Base-by-base conservation (phyloP, 2,888 invertebrate genomes). In the Cataglyphis rosenhaueri region DNA sequence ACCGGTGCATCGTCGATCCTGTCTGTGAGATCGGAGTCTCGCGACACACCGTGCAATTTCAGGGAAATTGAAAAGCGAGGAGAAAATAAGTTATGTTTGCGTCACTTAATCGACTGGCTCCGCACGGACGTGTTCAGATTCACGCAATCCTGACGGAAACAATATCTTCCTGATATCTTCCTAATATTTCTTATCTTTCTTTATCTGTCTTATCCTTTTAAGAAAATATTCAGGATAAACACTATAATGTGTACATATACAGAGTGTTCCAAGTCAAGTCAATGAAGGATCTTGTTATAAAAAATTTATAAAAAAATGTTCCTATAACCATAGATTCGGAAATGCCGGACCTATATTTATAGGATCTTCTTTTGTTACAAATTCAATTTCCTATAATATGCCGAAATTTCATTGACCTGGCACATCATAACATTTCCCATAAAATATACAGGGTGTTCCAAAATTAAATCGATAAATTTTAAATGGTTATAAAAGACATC, bases 1-100 rank as follows among this genome's bases (percentile, higher is more conserved):
- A 68, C 57, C 57, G 68, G 78, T 78, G 78, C 78, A 78, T 68
- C 66, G 57, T 57, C 66, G 76, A 78, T 57, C 57, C 76, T 44
- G 41, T 32, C 78, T 44, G 32, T 44, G 66, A 66, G 66, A 65
- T 29, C 76, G 10, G 29, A 41, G 66, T 57, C 55, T 66, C 21
- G 48, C 73, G 73, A 59, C 41, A 41, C 32, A 38, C 38, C 15
- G 29, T 25, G n/a, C 65, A 66, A 78, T 78, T 68, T 66, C 68
- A 68, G 21, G 41, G 41, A 41, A 68, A n/a, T 52, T 32, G 29
- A 66, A 65, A 76, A 52, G 64, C 64, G 9, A 64, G 25, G 9
- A 38, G 15, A 57, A 66, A 68, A 32, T 68, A 68, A 32, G 41
- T 68, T 66, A 38, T 8, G 29, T 52, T 52, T n/a, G 12, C 18